Conservation (phyloP, 2,113 vertebrate species). For the Brienomyrus brachyistius region DNA sequence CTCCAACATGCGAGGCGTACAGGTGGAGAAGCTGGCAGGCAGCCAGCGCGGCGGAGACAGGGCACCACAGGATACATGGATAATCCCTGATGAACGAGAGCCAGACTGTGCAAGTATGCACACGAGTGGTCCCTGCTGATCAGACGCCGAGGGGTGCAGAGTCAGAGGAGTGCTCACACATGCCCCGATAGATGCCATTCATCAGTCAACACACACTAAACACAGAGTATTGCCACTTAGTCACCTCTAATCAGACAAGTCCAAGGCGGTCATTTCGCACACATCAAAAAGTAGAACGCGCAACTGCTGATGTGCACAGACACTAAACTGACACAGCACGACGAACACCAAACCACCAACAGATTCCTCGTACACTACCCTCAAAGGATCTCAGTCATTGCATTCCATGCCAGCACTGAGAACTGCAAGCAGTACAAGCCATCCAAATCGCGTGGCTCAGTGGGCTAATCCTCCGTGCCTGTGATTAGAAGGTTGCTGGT, state of each 20-base stretch:
- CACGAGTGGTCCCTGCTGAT: neutral
- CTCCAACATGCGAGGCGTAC: neutral
- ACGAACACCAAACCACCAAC: neutral
- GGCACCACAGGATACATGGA: neutral
- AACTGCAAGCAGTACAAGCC: neutral
- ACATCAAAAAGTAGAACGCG: neutral
- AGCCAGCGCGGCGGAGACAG: neutral
- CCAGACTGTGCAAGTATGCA: neutral
- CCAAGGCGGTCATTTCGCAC: neutral
- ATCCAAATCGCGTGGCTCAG: neutral
- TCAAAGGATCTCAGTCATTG: neutral
- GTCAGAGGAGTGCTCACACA: neutral
- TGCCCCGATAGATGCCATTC: neutral
- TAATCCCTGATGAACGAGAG: neutral
- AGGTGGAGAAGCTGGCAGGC: constrained; percentile 4
- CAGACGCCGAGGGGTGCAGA: neutral
- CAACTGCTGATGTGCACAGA: neutral
- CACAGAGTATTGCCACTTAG: neutral
- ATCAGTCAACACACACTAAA: neutral
- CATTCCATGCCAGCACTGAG: neutral
- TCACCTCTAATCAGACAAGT: neutral
- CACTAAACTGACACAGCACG: neutral
- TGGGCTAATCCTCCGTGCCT: too few species aligned
- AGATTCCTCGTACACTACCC: neutral
- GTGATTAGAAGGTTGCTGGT: too few species aligned